phyloP scores from a whole-genome alignment of 2,797 vertebrate genomes.

The Catamblyrhynchus diadema region DNA sequence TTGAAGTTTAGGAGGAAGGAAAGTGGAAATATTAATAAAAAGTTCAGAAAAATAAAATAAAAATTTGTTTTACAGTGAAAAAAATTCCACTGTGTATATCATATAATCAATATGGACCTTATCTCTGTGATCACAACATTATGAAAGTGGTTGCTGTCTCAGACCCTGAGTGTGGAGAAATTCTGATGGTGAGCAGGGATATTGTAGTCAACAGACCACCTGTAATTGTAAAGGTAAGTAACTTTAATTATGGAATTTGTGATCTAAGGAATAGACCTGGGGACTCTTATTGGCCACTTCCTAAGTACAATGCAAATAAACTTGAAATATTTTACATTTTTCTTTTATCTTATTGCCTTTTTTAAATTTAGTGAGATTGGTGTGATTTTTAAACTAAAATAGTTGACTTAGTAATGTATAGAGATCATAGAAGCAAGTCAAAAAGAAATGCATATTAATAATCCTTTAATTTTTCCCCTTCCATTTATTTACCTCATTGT shows the following conservation, averaged over 20 bases:
- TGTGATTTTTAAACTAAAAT: neutral
- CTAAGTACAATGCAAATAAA: neutral
- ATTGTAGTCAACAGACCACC: slow-evolving; percentile 53
- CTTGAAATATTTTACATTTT: neutral
- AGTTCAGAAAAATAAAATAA: neutral
- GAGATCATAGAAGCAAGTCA: neutral
- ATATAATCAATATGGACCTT: slow-evolving; percentile 46
- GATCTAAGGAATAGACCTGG: neutral
- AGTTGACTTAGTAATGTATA: neutral
- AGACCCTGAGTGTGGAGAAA: slow-evolving; percentile 52
- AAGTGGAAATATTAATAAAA: neutral
- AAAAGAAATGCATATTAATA: neutral
- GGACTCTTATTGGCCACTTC: neutral
- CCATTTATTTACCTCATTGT: neutral
- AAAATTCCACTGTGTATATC: slow-evolving; percentile 48
- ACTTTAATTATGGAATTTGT: neutral
- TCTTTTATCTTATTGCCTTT: neutral
- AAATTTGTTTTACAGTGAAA: slow-evolving; percentile 56
- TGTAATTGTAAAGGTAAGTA: slow-evolving; percentile 63
- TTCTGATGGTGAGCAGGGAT: slow-evolving; percentile 63
- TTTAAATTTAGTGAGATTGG: neutral
- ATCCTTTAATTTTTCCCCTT: neutral
- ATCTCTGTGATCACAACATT: slow-evolving; percentile 62
- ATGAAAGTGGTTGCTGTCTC: slow-evolving; percentile 61
- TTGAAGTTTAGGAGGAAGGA: neutral